Evolutionary conservation across 2,797 vertebrate species (phyloP), one percentile per base, ranked within the genome.

Genomic region (Vespertilio murinus): DNA sequence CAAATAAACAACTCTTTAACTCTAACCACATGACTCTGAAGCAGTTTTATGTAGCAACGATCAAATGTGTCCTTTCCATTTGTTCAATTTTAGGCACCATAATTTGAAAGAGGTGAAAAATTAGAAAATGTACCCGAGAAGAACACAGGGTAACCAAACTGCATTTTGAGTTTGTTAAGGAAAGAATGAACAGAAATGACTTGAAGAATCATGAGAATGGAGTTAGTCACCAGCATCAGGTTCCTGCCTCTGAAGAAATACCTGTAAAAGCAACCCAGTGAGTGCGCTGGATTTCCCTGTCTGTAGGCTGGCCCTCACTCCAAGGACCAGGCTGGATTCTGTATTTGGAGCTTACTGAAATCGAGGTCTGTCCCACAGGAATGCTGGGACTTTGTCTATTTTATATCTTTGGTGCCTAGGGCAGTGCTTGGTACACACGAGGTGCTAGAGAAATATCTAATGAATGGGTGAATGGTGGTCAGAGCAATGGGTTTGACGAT

Each of bases 101-200:
- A 35, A 70, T 70, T 95, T 78, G 69, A 94, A 86, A 75, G 28
- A 88, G 10, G 23, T 56, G 81, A 73, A 79, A 94, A 74, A 91
- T 73, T 28, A 92, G 70, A 83, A 88, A 82, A 88, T 56, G 40
- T 13, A 73, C 28, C 28, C 0, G 4, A 92, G 25, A 88, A 73
- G 73, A 85, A 20, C 42, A 74, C 30, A 73, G 11, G 59, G 47
- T 16, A 56, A 73, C 35, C 49, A 75, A 86, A 86, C 47, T 69
- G 67, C 86, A 86, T 70, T 94, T 35, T 90, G 52, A 77, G 49
- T 93, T 56, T 90, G 28, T 83, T 65, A 35, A 95, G 35, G 28
- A 69, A 94, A 88, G 69, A 77, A 94, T 40, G 64, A 93, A 87
- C 49, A 79, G 89, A 88, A 56, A 85, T 70, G 78, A 77, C 18